A percentile compares a stretch with the other conserved stretches of the same genome.
phyloP scores from a whole-genome alignment of 1,140 invertebrate genomes.

The Procambarus clarkii region DNA sequence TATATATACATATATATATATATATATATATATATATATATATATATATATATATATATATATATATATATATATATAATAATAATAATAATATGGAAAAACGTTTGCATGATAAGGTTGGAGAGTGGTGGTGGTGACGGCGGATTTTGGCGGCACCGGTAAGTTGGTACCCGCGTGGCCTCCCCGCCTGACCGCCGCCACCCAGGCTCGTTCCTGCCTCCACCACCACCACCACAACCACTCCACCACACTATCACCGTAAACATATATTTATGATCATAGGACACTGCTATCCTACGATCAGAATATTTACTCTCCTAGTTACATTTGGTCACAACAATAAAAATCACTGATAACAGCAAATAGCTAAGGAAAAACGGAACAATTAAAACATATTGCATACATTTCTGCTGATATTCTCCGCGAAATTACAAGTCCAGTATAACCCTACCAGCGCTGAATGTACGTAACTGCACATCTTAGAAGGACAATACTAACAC shows the following conservation, averaged over 20 bases:
- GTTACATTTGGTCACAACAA: neutral
- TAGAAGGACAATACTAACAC: too few relatives aligned
- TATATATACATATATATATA: too few relatives aligned
- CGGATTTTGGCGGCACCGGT: slow-evolving; percentile 18
- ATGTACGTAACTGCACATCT: too few relatives aligned
- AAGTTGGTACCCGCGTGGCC: slow-evolving; percentile 46
- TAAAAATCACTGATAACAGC: neutral
- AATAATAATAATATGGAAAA: neutral
- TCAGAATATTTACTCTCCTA: neutral
- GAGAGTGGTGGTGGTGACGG: slow-evolving; percentile 7
- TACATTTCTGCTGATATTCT: too few relatives aligned
- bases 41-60: too few relatives aligned
- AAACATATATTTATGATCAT: neutral
- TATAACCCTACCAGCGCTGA: too few relatives aligned
- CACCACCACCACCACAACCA: slow-evolving; percentile 13
- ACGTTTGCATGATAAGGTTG: slow-evolving; percentile 15
- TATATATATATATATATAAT: too few relatives aligned
- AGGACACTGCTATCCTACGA: neutral
- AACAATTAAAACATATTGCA: too few relatives aligned
- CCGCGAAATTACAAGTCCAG: too few relatives aligned
- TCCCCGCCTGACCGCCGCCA: slow-evolving; percentile 53
- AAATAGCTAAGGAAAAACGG: neutral
- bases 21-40: too few relatives aligned
- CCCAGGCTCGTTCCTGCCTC: slow-evolving; percentile 39
- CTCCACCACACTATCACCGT: neutral